phyloP scores from a whole-genome alignment of 2,797 vertebrate species.

The Syndactyla subalaris region DNA sequence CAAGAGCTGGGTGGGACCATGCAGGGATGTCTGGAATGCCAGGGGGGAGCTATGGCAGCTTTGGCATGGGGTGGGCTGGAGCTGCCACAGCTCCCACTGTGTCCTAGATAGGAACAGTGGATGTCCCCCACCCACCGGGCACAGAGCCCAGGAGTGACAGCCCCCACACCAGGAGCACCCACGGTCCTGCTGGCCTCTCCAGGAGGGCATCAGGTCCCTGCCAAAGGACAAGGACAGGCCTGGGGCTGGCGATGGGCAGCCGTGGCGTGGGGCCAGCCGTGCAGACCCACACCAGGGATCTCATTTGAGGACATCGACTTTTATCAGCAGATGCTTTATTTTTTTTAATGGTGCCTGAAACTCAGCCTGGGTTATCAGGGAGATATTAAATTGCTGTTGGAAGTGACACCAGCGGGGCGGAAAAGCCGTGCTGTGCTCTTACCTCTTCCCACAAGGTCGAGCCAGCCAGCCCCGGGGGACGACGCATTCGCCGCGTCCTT shows the following conservation, averaged over 20 bases:
- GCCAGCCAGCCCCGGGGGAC: slow-evolving; percentile 41
- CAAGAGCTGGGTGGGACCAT: neutral
- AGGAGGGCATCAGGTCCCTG: neutral
- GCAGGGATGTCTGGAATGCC: neutral
- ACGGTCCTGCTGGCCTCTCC: neutral
- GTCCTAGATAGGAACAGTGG: neutral
- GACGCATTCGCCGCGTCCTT: slow-evolving; percentile 4
- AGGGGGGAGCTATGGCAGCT: accelerated
- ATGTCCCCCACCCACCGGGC: neutral
- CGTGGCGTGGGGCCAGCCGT: accelerated
- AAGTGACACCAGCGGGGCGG: slow-evolving; percentile 20
- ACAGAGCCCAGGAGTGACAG: neutral
- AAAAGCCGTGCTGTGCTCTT: slow-evolving; percentile 45
- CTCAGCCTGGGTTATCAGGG: neutral
- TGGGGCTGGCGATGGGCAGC: neutral
- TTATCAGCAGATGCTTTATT: neutral
- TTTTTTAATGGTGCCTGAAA: neutral
- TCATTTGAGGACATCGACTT: neutral
- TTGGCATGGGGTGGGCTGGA: neutral
- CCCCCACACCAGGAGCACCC: accelerated
- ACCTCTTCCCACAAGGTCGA: slow-evolving; percentile 64
- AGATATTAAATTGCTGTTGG: slow-evolving; percentile 61
- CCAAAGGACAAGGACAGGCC: neutral
- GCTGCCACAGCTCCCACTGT: neutral
- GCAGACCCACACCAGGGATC: neutral